Evolutionary conservation across 2,888 invertebrate genomes (phyloP).

Genomic region (Desoria tigrina): DNA sequence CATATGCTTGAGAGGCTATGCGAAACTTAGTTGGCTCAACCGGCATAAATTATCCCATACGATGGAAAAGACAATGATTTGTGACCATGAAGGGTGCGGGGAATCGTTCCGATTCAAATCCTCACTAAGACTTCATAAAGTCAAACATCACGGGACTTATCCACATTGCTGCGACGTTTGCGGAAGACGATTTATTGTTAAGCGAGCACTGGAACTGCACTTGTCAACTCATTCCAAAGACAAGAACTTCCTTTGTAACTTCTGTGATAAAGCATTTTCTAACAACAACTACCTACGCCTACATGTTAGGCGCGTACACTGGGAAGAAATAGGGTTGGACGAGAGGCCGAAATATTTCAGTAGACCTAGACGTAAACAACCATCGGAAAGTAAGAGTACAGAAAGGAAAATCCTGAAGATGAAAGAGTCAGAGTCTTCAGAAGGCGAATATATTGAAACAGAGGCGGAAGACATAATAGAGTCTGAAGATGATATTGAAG

Average conservation of each 20-base stretch:
- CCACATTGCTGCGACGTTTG: neutral
- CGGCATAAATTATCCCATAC: neutral
- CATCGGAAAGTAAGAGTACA: neutral
- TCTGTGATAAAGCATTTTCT: conserved; percentile 1
- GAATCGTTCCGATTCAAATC: conserved; percentile 3
- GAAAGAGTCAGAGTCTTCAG: too few species aligned
- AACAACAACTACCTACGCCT: neutral
- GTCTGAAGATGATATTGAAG: too few species aligned
- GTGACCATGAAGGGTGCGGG: too few species aligned
- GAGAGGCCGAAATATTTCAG: neutral
- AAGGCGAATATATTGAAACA: too few species aligned
- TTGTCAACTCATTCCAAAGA: neutral
- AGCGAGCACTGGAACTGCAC: neutral
- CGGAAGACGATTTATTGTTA: neutral
- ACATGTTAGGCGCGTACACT: conserved; percentile 5
- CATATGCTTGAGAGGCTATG: neutral
- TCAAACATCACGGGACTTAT: neutral
- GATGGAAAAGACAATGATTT: neutral
- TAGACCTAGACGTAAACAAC: too few species aligned
- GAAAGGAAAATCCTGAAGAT: neutral
- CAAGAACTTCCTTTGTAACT: neutral
- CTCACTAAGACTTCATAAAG: conserved; percentile 4
- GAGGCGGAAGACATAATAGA: too few species aligned
- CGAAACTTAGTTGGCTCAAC: conserved; percentile 1
- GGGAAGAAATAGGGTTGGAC: conserved; percentile 2